These are phyloP conservation scores for Solea solea DNA, from an alignment of 2,113 vertebrate genomes.

Conservation along the genomic window DNA sequence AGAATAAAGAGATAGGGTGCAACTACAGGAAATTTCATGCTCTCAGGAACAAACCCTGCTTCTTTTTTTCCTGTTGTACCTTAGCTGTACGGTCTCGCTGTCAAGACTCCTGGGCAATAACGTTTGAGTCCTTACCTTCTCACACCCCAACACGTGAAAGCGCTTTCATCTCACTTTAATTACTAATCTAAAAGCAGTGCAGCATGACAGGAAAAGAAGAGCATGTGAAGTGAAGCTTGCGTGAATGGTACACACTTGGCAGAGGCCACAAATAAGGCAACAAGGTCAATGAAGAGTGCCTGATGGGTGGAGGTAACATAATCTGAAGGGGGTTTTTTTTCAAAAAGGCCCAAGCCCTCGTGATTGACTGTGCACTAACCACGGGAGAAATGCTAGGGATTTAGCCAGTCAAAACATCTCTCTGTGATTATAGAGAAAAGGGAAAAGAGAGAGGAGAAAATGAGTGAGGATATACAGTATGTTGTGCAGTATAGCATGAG, in stretches of 20 bases:
- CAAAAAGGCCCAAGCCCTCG: constrained; percentile 55
- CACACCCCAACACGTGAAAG: constrained; percentile 32
- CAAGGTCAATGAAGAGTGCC: constrained; percentile 64
- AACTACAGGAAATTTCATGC: constrained; percentile 23
- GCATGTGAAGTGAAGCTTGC: constrained; percentile 35
- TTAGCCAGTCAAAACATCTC: constrained; percentile 70
- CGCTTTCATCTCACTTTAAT: constrained; percentile 70
- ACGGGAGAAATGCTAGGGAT: constrained; percentile 61
- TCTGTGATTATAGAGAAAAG: constrained; percentile 59
- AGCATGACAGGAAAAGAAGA: constrained; percentile 25
- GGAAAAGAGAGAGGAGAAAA: constrained; percentile 52
- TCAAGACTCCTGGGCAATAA: constrained; percentile 47
- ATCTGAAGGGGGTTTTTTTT: constrained; percentile 49
- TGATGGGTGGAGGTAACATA: constrained; percentile 69
- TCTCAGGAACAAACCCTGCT: constrained; percentile 33
- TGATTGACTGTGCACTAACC: constrained; percentile 66
- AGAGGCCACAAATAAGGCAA: constrained; percentile 34
- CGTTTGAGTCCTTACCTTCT: constrained; percentile 35
- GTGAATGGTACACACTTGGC: constrained; percentile 33
- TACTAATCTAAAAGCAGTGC: constrained; percentile 62
- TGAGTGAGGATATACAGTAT: constrained; percentile 51
- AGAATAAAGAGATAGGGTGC: constrained; percentile 48
- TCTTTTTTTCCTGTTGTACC: constrained; percentile 7
- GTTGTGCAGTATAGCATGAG: constrained; percentile 51
- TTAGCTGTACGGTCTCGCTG: constrained; percentile 42